phyloP scores from a whole-genome alignment of 1,140 invertebrate species.

The Nilaparvata lugens region DNA sequence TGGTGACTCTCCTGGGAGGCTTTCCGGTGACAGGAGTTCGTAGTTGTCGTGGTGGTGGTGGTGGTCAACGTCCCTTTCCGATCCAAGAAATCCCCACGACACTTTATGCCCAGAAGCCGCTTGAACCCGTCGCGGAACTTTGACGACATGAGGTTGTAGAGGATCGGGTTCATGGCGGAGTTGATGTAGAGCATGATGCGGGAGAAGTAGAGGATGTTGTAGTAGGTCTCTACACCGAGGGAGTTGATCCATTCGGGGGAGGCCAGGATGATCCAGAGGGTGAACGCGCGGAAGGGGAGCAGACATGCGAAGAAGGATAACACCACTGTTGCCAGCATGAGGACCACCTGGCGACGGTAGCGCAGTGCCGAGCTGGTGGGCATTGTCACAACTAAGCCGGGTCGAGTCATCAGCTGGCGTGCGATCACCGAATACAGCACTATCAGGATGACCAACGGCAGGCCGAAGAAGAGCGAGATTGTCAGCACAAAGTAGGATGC shows the following conservation, averaged over 20 bases:
- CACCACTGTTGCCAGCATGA: conserved; percentile 85
- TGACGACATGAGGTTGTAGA: conserved; percentile 86
- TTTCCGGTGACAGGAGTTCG: conserved; percentile 1
- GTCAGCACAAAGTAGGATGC: conserved; percentile 68
- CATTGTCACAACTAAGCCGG: conserved; percentile 45
- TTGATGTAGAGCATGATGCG: conserved; percentile 82
- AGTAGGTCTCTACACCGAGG: conserved; percentile 67
- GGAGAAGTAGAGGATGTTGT: conserved; percentile 75
- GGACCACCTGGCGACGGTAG: conserved; percentile 46
- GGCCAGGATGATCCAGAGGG: conserved; percentile 71
- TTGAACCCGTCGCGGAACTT: conserved; percentile 80
- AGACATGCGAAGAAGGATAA: conserved; percentile 85
- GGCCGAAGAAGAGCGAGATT: conserved; percentile 71
- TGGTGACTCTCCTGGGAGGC: not conserved
- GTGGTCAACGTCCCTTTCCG: conserved; percentile 23
- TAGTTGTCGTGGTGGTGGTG: conserved; percentile 14
- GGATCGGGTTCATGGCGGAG: conserved; percentile 81
- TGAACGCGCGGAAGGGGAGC: conserved; percentile 75
- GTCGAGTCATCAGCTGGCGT: conserved; percentile 68
- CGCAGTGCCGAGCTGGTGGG: conserved; percentile 23
- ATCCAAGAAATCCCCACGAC: conserved; percentile 11
- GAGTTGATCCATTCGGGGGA: conserved; percentile 50
- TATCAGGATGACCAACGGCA: conserved; percentile 70
- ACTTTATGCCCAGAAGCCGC: conserved; percentile 35
- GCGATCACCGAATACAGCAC: conserved; percentile 76